Evolutionary conservation across 92 coral and sea anemone species (phyloP), one percentile per base, ranked within the genome.

Genomic region (Zoanthus solanderi): DNA sequence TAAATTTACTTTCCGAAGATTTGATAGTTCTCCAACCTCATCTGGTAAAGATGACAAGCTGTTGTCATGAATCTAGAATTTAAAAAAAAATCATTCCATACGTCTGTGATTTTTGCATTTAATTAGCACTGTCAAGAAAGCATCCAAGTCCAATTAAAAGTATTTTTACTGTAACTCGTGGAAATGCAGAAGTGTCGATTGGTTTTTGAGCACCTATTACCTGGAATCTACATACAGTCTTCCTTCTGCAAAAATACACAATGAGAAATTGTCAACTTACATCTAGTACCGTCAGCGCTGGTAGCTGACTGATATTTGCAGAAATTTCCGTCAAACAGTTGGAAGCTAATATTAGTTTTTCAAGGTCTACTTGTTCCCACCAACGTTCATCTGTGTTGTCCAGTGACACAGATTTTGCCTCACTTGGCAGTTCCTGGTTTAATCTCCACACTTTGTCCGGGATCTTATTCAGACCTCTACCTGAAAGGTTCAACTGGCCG

Each of bases 381-480:
- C 98, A 95, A 29, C 94, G 92, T 6, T 94, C 98, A 28, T 97
- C 98, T 17, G 93, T 75, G 63, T 88, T 76, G 71, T 97, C 98
- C 60, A 97, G 88, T 0, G 98, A 97, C 10, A 93, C 96, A 86
- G 81, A 94, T 63, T 74, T 95, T 29, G 95, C 95, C 78, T 97
- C 99, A 42, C 89, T 90, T 30, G 99, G 98, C 9, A 97, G 86
- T 34, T 95, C 99, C 47, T 85, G 75, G 79, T 97, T 97, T 16
- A 97, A 89, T 69, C 90, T 91, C 98, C 98, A 97, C n/a, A 97
- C 96, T 88, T 97, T 97, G 2, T 91, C 94, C 9, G 99, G 98
- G 23, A 97, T 93, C 46, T 76, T 88, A 15, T 84, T 78, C 50
- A 97, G 83, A 14, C 94, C 94, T 79, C 99, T 89, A 83, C 91